Evolutionary conservation across 2,888 invertebrate species (phyloP), one percentile per base, ranked within the genome.

Genomic region (Hermaeophaga mercurialis): DNA sequence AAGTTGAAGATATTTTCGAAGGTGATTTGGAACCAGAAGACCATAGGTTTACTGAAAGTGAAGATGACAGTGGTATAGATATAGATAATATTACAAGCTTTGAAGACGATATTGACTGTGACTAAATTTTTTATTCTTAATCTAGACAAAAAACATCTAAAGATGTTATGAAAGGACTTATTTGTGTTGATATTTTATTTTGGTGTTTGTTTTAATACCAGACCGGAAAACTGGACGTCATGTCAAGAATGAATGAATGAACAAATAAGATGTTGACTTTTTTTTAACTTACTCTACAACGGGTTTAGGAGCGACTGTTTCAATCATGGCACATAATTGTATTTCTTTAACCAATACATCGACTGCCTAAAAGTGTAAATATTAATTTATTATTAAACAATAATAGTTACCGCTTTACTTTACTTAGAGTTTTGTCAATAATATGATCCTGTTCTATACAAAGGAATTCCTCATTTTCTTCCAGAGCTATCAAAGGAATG

Each of bases 401-500:
- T 45, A 28, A 24, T 14, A 2, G 9, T 4, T 17, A 38, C 7
- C 7, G n/a, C 12, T 15, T 36, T 36, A 59, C 61, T 44, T 60
- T 39, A 26, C 54, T 61, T 6, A 61, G 49, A 8, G 57, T 43
- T 26, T 58, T 58, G 15, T 53, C 60, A 1, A 19, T 24, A 18
- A 56, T 15, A 24, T 54, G 55, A 4, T 56, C 22, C 8, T 49
- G 45, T 36, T 59, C 59, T 4, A 53, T 38, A 7, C 59, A 19
- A 3, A 39, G 11, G 56, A 64, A 61, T 15, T 57, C 53, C 22
- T 58, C 59, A 9, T 59, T 54, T 54, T 62, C 63, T 8, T 56
- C 54, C 24, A 79, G 56, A 39, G 76, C 71, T 5, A 61, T 65
- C 19, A 71, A 54, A 1, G 79, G 79, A 47, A 79, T 67, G 54